Percentiles rank a stretch among this genome's conserved stretches.
Evolutionary conservation across 2,888 invertebrate genomes (phyloP).

Genomic region (Euphydryas editha): DNA sequence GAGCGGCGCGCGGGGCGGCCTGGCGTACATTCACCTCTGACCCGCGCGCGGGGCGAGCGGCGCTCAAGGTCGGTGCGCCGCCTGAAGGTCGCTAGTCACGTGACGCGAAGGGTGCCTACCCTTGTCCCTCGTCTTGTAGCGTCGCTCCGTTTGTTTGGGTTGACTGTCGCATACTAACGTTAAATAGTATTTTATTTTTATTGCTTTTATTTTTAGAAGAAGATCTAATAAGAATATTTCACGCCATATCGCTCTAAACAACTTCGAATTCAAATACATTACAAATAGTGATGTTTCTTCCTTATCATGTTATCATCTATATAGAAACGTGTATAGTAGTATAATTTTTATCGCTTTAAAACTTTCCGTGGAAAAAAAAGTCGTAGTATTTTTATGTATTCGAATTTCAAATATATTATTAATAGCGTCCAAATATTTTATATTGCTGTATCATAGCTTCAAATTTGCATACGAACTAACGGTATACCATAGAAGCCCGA

Average conservation of each 20-base stretch:
- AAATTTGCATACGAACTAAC: slow-evolving; percentile 40
- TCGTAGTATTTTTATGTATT: neutral
- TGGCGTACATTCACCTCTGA: slow-evolving; percentile 82
- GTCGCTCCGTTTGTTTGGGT: slow-evolving; percentile 51
- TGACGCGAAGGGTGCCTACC: slow-evolving; percentile 73
- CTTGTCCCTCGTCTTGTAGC: slow-evolving; percentile 54
- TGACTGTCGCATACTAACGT: slow-evolving; percentile 59
- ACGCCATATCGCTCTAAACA: too few relatives aligned
- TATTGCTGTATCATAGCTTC: slow-evolving; percentile 26
- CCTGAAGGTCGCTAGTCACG: slow-evolving; percentile 81
- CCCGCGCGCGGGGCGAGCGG: slow-evolving; percentile 79
- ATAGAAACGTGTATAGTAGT: neutral
- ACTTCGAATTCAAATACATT: neutral
- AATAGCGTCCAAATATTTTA: slow-evolving; percentile 15
- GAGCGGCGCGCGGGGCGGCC: slow-evolving; percentile 55
- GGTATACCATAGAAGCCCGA: slow-evolving; percentile 38
- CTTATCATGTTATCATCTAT: neutral
- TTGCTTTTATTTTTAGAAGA: neutral
- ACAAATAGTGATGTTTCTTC: neutral
- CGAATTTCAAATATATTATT: slow-evolving; percentile 6
- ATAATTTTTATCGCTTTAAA: neutral
- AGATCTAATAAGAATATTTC: neutral
- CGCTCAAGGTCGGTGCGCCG: slow-evolving; percentile 83
- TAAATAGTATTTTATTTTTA: slow-evolving; percentile 24
- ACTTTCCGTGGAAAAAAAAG: neutral